phyloP scores from a whole-genome alignment of 2,797 vertebrate species.

The Rhinatrema bivittatum region DNA sequence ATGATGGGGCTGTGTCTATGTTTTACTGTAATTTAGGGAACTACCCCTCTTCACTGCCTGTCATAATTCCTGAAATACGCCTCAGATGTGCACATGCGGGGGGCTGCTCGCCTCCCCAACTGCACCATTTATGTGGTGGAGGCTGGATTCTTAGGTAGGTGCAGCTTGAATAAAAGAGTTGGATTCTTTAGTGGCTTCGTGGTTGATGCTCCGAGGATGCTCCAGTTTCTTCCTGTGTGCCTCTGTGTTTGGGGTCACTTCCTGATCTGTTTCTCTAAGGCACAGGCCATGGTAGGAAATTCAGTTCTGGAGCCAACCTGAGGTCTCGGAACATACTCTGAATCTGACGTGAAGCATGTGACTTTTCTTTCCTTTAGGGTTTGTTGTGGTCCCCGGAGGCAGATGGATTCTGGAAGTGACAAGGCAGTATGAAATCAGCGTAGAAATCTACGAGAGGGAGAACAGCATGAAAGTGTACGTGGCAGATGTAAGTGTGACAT shows the following conservation, averaged over 20 bases:
- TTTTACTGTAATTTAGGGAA: no score
- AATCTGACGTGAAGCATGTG: slow-evolving; percentile 1
- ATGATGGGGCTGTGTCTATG: no score
- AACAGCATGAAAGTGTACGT: slow-evolving; percentile 41
- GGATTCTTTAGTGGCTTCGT: no score
- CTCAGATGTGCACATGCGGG: slow-evolving; percentile 36
- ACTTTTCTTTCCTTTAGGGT: slow-evolving; percentile 28
- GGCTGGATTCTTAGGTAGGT: slow-evolving; percentile 46
- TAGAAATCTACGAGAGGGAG: slow-evolving; percentile 42
- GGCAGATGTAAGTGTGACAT: slow-evolving; percentile 43
- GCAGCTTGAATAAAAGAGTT: no score
- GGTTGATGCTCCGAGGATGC: no score
- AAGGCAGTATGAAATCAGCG: slow-evolving; percentile 24
- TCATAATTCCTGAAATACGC: slow-evolving; percentile 25
- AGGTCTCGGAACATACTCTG: no score
- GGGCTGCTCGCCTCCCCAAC: slow-evolving; percentile 33
- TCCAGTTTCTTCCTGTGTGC: no score
- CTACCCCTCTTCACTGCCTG: no score
- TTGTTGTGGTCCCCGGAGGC: slow-evolving; percentile 36
- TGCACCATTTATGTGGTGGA: slow-evolving; percentile 39
- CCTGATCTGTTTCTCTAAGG: no score
- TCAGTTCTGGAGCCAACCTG: no score
- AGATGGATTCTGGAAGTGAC: slow-evolving; percentile 42
- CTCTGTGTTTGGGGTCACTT: no score
- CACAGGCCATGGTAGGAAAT: no score